Evolutionary conservation across 2,888 invertebrate species (phyloP).

Genomic region (Lymantria dispar): DNA sequence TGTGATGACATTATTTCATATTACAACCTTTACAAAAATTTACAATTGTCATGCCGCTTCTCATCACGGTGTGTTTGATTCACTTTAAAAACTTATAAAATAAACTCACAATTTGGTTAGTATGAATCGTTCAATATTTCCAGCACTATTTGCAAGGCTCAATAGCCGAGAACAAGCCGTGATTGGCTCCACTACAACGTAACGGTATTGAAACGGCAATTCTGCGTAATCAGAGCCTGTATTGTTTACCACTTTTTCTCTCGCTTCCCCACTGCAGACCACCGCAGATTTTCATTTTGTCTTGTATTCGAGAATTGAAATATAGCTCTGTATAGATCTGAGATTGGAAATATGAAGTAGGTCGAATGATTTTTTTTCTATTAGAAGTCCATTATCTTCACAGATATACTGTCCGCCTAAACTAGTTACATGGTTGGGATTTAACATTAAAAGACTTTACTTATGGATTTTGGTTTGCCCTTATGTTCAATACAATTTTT

Average conservation of each 20-base stretch:
- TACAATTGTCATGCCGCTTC: too few relatives aligned
- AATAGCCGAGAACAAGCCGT: slow-evolving; percentile 41
- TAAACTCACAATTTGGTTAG: slow-evolving; percentile 22
- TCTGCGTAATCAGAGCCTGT: slow-evolving; percentile 47
- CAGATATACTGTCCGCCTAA: too few relatives aligned
- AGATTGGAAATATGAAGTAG: slow-evolving; percentile 4
- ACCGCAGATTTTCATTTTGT: slow-evolving; percentile 7
- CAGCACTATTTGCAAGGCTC: slow-evolving; percentile 46
- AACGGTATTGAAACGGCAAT: slow-evolving; percentile 42
- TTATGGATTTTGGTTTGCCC: too few relatives aligned
- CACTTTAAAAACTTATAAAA: not conserved
- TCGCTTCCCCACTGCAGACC: slow-evolving; percentile 13
- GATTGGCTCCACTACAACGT: slow-evolving; percentile 53
- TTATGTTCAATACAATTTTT: too few relatives aligned
- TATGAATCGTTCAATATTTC: slow-evolving; percentile 10
- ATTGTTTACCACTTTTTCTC: slow-evolving; percentile 46
- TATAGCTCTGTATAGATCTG: not conserved
- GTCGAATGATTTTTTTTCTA: not conserved
- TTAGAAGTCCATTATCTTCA: not conserved
- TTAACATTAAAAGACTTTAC: too few relatives aligned
- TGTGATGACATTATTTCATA: too few relatives aligned
- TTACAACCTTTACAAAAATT: too few relatives aligned
- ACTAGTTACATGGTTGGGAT: too few relatives aligned
- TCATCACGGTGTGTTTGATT: too few relatives aligned
- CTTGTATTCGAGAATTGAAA: slow-evolving; percentile 8